Evolutionary conservation across 30 jellyfish, hydroid and myxozoan genomes (phyloP), one percentile per base, ranked within the genome.

Genomic region (Chironex yamaguchii): DNA sequence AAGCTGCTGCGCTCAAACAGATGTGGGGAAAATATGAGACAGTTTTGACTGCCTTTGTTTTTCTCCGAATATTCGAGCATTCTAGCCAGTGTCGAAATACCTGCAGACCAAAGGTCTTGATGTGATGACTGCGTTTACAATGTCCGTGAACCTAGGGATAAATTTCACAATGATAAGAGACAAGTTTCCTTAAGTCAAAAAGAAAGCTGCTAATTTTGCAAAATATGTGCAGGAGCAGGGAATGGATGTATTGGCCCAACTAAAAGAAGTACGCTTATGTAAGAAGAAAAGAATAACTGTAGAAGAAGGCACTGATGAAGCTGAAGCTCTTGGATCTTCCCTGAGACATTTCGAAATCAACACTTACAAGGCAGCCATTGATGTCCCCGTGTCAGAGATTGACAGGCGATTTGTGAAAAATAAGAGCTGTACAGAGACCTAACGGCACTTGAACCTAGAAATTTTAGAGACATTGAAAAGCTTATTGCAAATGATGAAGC

Each of bases 351-450:
- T 36, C 29, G 75, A 72, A 49, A 72, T 72, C 17, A 29, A 72
- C 22, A 72, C 86, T 21, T 72, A 28, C 86, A 72, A 72, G 86
- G 78, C 50, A 23, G 28, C 78, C n/a, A 29, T 72, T 2, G 78
- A 72, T 72, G 86, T 72, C 20, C 73, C 86, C 2, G 28, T 21
- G 22, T 48, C 86, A 36, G 86, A 72, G 76, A 72, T 72, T 35
- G 78, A 72, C 78, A 72, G 86, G 29, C 48, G 86, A 35, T 36
- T 72, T 29, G 22, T 52, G 54, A 72, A 49, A 52, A 72, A 72
- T 35, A 72, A 72, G 86, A 72, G 12, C 76, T 72, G 20, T 72
- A 35, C 78, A 23, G 29, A 29, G 78, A 42, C 1, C 29, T 42
- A 52, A 24, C 86, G 29, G 49, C 29, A 1, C 86, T 34, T 4